These are phyloP conservation scores for Avahi laniger DNA, from an alignment of 2,797 vertebrate species.

Conservation along the genomic window DNA sequence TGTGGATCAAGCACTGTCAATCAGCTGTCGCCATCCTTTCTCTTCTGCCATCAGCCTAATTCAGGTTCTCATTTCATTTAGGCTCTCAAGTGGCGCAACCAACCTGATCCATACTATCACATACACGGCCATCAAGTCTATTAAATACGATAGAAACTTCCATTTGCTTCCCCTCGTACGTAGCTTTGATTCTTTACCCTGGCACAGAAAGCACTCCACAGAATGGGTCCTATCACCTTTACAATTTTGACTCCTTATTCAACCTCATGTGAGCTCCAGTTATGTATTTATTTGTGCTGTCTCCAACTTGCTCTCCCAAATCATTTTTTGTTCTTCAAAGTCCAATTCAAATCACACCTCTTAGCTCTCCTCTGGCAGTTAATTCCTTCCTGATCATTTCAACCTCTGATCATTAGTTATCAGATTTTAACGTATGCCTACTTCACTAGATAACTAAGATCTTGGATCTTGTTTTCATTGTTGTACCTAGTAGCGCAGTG, in stretches of 20 bases:
- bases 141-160: neutral
- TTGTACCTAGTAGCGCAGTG: neutral
- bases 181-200: neutral
- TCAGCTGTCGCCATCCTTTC: neutral
- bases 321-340: neutral
- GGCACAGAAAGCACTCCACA: neutral
- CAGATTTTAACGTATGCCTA: neutral
- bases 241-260: neutral
- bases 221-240: neutral
- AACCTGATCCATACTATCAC: neutral
- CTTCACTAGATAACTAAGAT: neutral
- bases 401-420: neutral
- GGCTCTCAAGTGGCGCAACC: neutral
- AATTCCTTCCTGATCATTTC: neutral
- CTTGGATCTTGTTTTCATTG: neutral
- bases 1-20: neutral
- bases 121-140: neutral
- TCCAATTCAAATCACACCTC: neutral
- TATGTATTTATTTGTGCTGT: neutral
- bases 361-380: neutral
- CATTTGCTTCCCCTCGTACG: rapidly evolving
- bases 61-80: neutral
- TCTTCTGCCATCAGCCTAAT: neutral
- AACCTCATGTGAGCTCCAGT: neutral
- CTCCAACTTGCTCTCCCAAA: neutral